These are phyloP conservation scores for Holacanthella duospinosa DNA, from an alignment of 2,888 invertebrate species.

Conservation along the genomic window DNA sequence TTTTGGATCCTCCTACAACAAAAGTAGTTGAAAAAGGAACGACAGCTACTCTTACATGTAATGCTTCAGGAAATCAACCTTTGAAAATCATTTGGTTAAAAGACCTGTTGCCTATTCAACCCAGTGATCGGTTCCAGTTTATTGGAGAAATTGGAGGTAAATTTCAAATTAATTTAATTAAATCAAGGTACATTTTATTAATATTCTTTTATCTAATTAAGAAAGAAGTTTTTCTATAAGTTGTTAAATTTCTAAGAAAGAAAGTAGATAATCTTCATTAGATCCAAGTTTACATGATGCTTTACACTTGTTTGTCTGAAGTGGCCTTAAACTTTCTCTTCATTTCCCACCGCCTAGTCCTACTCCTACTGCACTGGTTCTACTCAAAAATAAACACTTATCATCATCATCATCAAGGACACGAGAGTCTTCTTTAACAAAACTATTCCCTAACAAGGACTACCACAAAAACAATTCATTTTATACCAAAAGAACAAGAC, in stretches of 20 bases:
- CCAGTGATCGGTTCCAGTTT: slow-evolving; percentile 42
- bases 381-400: slow-evolving; percentile 4
- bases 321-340: too few species aligned
- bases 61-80: slow-evolving; percentile 72
- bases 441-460: background rate
- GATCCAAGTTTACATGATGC: slow-evolving; percentile 1
- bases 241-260: background rate
- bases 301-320: background rate
- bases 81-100: slow-evolving; percentile 78
- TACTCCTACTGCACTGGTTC: too few species aligned
- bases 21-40: slow-evolving; percentile 95
- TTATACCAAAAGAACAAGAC: too few species aligned
- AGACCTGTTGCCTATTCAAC: slow-evolving; percentile 73
- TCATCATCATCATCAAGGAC: background rate
- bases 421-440: background rate
- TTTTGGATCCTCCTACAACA: slow-evolving; percentile 73
- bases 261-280: slow-evolving; percentile 17
- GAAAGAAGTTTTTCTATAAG: background rate
- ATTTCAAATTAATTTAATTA: background rate
- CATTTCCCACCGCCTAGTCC: too few species aligned
- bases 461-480: too few species aligned
- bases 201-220: too few species aligned
- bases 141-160: slow-evolving; percentile 34
- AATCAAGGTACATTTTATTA: background rate
- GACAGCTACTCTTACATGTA: slow-evolving; percentile 77